A percentile compares a stretch with the other conserved stretches of the same genome.
Conservation (phyloP, 1,140 invertebrate species). For the Drosophila persimilis region DNA sequence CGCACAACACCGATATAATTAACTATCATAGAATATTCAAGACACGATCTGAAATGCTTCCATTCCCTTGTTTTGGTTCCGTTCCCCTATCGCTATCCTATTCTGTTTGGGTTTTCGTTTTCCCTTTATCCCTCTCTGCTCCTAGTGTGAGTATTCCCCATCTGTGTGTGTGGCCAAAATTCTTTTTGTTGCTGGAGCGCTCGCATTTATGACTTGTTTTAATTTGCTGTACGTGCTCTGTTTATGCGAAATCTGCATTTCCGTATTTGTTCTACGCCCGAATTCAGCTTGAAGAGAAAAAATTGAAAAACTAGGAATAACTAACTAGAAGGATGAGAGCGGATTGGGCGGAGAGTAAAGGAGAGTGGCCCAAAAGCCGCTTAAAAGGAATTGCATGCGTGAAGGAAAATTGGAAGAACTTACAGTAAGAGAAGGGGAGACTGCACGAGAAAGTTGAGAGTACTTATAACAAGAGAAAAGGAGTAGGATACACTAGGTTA, state of each 20-base stretch:
- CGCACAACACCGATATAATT: constrained; percentile 58
- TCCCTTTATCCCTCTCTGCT: background rate
- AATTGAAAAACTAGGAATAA: constrained; percentile 8
- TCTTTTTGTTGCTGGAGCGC: constrained; percentile 22
- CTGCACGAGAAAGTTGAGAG: background rate
- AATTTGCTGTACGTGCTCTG: constrained; percentile 75
- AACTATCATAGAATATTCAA: constrained; percentile 78
- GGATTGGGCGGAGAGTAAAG: background rate
- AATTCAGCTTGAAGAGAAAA: background rate
- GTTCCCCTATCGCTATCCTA: constrained; percentile 1
- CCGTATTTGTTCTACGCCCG: constrained; percentile 5
- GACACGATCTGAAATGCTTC: constrained; percentile 44
- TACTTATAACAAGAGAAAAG: background rate
- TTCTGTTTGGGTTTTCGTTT: constrained; percentile 34
- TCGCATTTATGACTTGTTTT: constrained; percentile 65
- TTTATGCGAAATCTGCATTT: constrained; percentile 63
- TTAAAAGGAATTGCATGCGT: constrained; percentile 53
- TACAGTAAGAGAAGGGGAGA: constrained; percentile 5
- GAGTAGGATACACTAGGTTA: background rate
- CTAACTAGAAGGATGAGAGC: background rate
- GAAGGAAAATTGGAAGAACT: constrained; percentile 30
- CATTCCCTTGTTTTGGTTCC: constrained; percentile 20
- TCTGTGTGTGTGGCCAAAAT: constrained; percentile 37
- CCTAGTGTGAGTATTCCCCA: constrained; percentile 47
- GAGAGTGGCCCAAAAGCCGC: constrained; percentile 51